Evolutionary conservation across 2,888 invertebrate genomes (phyloP).

Genomic region (Sphaerophoria rueppellii): DNA sequence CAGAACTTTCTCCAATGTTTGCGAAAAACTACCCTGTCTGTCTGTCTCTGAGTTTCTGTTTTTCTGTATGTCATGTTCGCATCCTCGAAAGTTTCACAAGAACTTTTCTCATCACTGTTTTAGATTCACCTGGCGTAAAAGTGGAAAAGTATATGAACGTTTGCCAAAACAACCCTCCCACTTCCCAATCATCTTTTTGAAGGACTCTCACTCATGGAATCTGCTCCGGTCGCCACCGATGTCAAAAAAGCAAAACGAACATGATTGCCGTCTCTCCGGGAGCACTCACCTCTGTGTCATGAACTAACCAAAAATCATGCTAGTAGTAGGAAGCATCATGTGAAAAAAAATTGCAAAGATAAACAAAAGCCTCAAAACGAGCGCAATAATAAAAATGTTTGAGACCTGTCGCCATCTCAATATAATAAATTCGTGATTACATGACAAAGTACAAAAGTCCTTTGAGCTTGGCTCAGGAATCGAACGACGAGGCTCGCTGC

Average conservation of each 20-base stretch:
- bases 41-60: background rate
- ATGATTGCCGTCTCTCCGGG: slow-evolving; percentile 67
- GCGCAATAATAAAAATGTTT: slow-evolving; percentile 73
- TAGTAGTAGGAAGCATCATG: slow-evolving; percentile 45
- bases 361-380: slow-evolving; percentile 67
- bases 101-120: slow-evolving; percentile 60
- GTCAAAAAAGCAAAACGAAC: slow-evolving; percentile 22
- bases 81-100: slow-evolving; percentile 36
- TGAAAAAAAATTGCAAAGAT: slow-evolving; percentile 62
- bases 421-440: slow-evolving; percentile 82
- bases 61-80: slow-evolving; percentile 28
- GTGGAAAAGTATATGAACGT: slow-evolving; percentile 10
- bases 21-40: slow-evolving; percentile 64
- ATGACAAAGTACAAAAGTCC: slow-evolving; percentile 78
- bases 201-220: slow-evolving; percentile 51
- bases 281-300: slow-evolving; percentile 73
- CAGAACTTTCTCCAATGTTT: slow-evolving; percentile 70
- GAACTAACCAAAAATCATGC: slow-evolving; percentile 71
- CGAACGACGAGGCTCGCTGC: slow-evolving; percentile 25
- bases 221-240: slow-evolving; percentile 42
- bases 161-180: slow-evolving; percentile 62
- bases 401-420: slow-evolving; percentile 76
- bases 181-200: slow-evolving; percentile 29
- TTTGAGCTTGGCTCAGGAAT: slow-evolving; percentile 56
- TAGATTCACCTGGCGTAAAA: slow-evolving; percentile 53